Conservation (phyloP, 1,140 invertebrate genomes). For the Pachyrhynchus sulphureomaculatus region DNA sequence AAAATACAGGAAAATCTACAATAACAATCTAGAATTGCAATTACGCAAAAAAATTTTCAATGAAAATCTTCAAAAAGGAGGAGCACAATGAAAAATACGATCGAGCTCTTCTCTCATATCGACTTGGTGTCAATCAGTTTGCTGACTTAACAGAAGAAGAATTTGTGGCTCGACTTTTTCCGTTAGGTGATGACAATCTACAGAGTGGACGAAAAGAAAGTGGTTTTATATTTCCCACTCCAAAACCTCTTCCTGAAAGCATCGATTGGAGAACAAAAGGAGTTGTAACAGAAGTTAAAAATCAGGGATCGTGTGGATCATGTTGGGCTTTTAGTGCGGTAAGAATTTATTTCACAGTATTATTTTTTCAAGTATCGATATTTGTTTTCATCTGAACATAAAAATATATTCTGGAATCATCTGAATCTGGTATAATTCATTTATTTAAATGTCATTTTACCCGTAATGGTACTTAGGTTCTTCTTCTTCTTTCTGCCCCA, state of each 20-base stretch:
- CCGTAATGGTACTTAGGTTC: too few species aligned
- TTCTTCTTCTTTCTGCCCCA: too few species aligned
- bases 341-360: too few species aligned
- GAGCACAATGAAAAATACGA: constrained; percentile 18
- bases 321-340: constrained; percentile 88
- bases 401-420: too few species aligned
- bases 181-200: not conserved
- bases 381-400: too few species aligned
- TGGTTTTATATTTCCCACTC: not conserved
- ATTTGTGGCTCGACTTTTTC: not conserved
- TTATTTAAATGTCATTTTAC: too few species aligned
- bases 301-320: constrained; percentile 88
- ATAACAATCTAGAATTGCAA: too few species aligned
- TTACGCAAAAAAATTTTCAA: too few species aligned
- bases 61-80: constrained; percentile 5
- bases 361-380: too few species aligned
- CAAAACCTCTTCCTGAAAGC: too few species aligned
- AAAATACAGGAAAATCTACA: too few species aligned
- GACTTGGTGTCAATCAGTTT: constrained; percentile 21
- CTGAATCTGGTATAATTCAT: too few species aligned
- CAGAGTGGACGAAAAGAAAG: not conserved
- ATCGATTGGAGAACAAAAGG: constrained; percentile 83
- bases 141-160: constrained; percentile 21
- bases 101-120: constrained; percentile 6
- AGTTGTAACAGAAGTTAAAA: constrained; percentile 84